These are phyloP conservation scores for Chloroceryle inda DNA, from an alignment of 2,797 vertebrate genomes.

Conservation along the genomic window DNA sequence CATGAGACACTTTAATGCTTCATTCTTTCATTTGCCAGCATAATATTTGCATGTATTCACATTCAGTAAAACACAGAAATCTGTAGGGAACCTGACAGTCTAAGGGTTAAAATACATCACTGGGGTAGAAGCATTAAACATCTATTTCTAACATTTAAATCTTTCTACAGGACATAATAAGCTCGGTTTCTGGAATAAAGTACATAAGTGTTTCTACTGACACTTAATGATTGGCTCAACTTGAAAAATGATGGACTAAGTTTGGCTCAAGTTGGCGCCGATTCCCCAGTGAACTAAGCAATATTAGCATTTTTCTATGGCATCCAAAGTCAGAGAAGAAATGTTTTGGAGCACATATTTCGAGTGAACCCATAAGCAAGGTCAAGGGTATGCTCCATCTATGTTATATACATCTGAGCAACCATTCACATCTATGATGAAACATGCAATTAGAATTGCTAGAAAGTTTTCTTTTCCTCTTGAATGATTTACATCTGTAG, in stretches of 20 bases:
- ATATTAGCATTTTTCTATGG: background rate
- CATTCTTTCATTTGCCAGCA: background rate
- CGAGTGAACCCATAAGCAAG: background rate
- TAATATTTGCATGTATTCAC: background rate
- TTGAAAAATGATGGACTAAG: background rate
- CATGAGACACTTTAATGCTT: background rate
- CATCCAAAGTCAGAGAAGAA: background rate
- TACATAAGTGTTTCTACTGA: background rate
- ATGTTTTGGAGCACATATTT: background rate
- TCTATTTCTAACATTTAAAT: background rate
- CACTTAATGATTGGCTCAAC: background rate
- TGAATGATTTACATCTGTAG: constrained; percentile 29
- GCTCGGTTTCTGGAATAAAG: background rate
- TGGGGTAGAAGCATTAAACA: background rate
- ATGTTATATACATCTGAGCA: background rate
- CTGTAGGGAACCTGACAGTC: background rate
- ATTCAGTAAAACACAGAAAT: background rate
- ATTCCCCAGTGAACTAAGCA: background rate
- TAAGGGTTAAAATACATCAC: background rate
- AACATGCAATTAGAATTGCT: background rate
- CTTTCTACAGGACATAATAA: background rate
- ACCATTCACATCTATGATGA: background rate
- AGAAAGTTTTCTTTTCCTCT: constrained; percentile 7
- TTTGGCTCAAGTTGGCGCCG: background rate
- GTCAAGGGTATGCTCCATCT: background rate